phyloP scores from a whole-genome alignment of 2,797 vertebrate species.

The Sebastes itinus region DNA sequence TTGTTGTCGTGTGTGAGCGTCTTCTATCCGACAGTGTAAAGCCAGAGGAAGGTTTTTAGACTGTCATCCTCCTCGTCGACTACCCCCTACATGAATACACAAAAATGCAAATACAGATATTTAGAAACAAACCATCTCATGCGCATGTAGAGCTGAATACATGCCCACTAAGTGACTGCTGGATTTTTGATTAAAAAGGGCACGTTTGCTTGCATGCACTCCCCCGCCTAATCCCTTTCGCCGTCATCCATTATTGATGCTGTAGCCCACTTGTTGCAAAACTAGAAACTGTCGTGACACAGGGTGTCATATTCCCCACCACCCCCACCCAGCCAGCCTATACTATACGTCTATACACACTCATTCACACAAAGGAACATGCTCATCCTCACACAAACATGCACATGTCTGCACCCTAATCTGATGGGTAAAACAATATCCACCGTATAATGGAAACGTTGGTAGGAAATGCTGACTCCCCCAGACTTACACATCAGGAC shows the following conservation, averaged over 20 bases:
- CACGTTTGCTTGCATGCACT: constrained; percentile 4
- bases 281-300: constrained; percentile 42
- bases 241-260: constrained; percentile 73
- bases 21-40: background rate
- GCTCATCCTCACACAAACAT: background rate
- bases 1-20: background rate
- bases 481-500: background rate
- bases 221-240: background rate
- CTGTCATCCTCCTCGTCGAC: background rate
- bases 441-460: background rate
- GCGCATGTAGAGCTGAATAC: background rate
- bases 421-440: constrained; percentile 8
- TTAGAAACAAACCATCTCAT: background rate
- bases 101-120: constrained; percentile 16
- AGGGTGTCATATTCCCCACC: constrained; percentile 54
- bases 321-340: background rate
- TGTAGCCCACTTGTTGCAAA: constrained; percentile 66
- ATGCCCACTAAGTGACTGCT: constrained; percentile 7
- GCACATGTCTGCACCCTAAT: background rate
- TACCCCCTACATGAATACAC: background rate
- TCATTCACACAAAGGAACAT: background rate
- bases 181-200: constrained; percentile 2
- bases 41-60: background rate
- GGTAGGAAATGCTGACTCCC: background rate
- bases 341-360: background rate